Conservation (phyloP, 2,113 vertebrate species). For the Heterochromis multidens region DNA sequence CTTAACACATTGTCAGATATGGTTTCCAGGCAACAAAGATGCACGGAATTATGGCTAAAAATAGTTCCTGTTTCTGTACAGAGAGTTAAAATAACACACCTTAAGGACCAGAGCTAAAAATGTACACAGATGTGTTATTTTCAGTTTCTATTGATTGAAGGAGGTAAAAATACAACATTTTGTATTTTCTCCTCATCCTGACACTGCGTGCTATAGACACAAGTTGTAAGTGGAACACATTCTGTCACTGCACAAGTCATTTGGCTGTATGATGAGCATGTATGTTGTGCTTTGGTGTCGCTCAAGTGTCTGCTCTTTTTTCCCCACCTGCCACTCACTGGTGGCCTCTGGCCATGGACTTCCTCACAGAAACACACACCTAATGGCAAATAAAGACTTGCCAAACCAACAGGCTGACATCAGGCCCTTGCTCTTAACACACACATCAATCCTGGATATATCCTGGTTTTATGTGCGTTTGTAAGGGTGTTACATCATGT, state of each 20-base stretch:
- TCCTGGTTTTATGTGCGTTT: background rate
- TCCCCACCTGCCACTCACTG: conserved; percentile 43
- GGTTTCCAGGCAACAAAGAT: conserved; percentile 70
- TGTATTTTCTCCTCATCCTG: background rate
- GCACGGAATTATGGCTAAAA: conserved; percentile 51
- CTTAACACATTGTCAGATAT: conserved; percentile 15
- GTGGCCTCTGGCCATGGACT: background rate
- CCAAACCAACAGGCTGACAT: background rate
- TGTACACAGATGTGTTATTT: conserved; percentile 33
- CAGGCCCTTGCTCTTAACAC: background rate
- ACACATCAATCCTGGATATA: background rate
- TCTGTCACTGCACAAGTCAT: conserved; percentile 24
- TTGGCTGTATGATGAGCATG: conserved; percentile 2
- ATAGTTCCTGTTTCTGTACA: conserved; percentile 38
- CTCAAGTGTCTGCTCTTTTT: conserved; percentile 46
- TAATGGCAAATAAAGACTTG: conserved; percentile 34
- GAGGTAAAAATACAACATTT: conserved; percentile 49
- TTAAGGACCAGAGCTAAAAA: conserved; percentile 29
- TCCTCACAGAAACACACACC: background rate
- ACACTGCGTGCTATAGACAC: background rate
- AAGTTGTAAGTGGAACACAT: conserved; percentile 19
- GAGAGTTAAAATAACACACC: conserved; percentile 35
- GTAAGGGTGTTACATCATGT: background rate
- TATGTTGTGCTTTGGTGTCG: background rate
- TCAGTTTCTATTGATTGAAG: conserved; percentile 1